Evolutionary conservation across 2,113 vertebrate genomes (phyloP), one percentile per base, ranked within the genome.

Genomic region (Neoarius graeffei): DNA sequence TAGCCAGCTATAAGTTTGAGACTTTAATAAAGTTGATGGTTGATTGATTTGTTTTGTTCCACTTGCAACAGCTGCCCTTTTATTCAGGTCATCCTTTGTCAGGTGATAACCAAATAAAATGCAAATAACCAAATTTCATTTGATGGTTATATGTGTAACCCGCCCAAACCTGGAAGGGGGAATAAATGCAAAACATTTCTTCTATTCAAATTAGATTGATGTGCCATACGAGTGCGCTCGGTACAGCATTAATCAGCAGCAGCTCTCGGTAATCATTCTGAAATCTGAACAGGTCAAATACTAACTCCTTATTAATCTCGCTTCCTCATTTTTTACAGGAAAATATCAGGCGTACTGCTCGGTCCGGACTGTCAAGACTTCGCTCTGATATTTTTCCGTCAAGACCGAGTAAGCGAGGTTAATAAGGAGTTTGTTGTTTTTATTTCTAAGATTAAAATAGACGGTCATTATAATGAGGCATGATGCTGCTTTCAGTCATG

Each of bases 61-160:
- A 25, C 14, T 14, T 19, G 71, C 73, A 13, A 19, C 13, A 56
- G 0, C 9, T 60, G 23, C 35, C 23, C 30, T 30, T 54, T 50
- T 15, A 77, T 42, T 5, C 23, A 0, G 6, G 48, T 30, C 9
- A 13, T 54, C 10, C 15, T 20, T 48, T 54, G 74, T 64, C n/a
- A 9, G 50, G 42, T n/a, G 82, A 86, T 42, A 81, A 20, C 30
- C 27, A 85, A 85, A 56, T 42, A 27, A 73, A 2, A 87, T 57
- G 52, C 74, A 89, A 83, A 89, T 17, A 82, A 5, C 10, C 42
- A n/a, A 25, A 27, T 14, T 64, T 17, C 0, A 86, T 86, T 87
- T 87, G 81, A 84, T 62, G 15, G 42, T 7, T 54, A 54, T 77
- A 7, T 54, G 20, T 13, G 17, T 48, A 54, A 79, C 0, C 50